Base-by-base conservation (phyloP, 2,113 vertebrate species). In the Poecile atricapillus region DNA sequence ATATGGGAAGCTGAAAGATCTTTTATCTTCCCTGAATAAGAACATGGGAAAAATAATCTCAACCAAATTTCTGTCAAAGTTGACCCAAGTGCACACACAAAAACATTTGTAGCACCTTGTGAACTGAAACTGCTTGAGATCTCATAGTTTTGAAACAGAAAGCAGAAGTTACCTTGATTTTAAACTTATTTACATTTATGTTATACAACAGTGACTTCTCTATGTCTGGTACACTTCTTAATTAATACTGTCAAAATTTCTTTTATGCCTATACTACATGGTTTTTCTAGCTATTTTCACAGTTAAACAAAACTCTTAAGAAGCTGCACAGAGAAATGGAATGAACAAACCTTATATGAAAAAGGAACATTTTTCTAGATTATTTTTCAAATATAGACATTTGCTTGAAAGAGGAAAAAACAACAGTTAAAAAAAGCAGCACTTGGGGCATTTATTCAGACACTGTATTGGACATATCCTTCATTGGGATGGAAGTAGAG, bases 91-190 rank as follows among this genome's bases (percentile, higher is more conserved):
- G 6, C 23, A 33, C 7, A 7, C 18, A 11, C 19, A 30, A 84
- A 70, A 86, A 22, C 8, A 33, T 49, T 55, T 78, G 15, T 75
- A 73, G 15, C 20, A 79, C 47, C 24, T 41, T 83, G 64, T 68
- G 95, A 95, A 93, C 62, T 69, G 93, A 94, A 95, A 94, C 77
- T 56, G 9, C 14, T 46, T 69, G 53, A 73, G n/a, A 53, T 80
- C 53, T 91, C 58, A 35, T 20, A 56, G 28, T 46, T 78, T 68
- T 79, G 28, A 89, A 95, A 79, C 41, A 94, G 81, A 90, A 95
- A 94, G 93, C 86, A 97, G 93, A 96, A 95, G 77, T 85, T 49
- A 60, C 13, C 43, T 56, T 79, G 25, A 93, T 87, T 94, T 94
- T 65, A 63, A 87, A 69, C 41, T 85, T 58, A 95, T 96, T 96